These are phyloP conservation scores for Rhynchotus rufescens DNA, from an alignment of 2,797 vertebrate species.

Conservation along the genomic window DNA sequence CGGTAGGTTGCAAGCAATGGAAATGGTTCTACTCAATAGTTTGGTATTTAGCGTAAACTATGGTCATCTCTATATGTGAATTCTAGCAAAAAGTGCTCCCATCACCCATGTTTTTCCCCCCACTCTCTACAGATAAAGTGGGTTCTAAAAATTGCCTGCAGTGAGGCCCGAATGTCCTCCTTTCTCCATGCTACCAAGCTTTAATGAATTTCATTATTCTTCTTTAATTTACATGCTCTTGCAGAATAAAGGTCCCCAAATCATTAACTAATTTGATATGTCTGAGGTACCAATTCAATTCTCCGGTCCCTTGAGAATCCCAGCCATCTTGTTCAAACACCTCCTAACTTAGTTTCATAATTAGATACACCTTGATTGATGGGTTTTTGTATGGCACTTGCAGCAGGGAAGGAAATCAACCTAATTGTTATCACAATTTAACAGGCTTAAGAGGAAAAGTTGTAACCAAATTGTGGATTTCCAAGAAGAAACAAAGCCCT, in stretches of 20 bases:
- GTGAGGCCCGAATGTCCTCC: conserved; percentile 37
- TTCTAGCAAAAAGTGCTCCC: neutral
- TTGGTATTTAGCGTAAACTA: neutral
- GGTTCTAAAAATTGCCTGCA: conserved; percentile 56
- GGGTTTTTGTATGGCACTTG: conserved; percentile 53
- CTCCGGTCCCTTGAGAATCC: conserved; percentile 66
- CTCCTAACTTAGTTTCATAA: conserved; percentile 84
- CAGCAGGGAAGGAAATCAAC: conserved; percentile 59
- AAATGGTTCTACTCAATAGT: neutral
- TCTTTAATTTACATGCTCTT: conserved; percentile 80
- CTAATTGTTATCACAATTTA: conserved; percentile 76
- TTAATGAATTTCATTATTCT: conserved; percentile 83
- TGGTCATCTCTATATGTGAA: conserved; percentile 14
- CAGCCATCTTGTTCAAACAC: conserved; percentile 81
- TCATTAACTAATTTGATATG: conserved; percentile 85
- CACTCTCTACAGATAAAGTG: conserved; percentile 49
- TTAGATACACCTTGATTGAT: conserved; percentile 82
- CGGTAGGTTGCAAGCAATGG: neutral
- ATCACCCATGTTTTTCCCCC: neutral
- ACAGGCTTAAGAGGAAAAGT: conserved; percentile 63
- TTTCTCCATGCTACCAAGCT: conserved; percentile 46
- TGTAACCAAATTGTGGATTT: conserved; percentile 58
- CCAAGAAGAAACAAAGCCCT: conserved; percentile 18
- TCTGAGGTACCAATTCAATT: conserved; percentile 81
- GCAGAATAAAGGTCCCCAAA: conserved; percentile 81